Percentiles rank a stretch among this genome's conserved stretches.
Evolutionary conservation across 2,113 vertebrate genomes (phyloP).

Genomic region (Antechinus stuartii): DNA sequence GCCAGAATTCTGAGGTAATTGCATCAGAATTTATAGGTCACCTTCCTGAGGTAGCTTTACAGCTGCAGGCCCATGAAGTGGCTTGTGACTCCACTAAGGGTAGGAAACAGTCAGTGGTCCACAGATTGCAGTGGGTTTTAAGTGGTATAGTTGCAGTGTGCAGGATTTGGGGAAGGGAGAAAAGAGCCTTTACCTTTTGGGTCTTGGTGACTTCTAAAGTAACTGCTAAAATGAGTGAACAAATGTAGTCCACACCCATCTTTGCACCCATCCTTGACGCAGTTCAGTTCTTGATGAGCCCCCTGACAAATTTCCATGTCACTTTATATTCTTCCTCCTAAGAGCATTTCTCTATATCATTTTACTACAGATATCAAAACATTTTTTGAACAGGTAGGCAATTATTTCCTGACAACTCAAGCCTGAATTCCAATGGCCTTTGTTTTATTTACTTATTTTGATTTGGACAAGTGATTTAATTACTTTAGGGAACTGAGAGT

Average conservation of each 20-base stretch:
- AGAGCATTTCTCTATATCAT: not conserved
- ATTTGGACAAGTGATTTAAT: not conserved
- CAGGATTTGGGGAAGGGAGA: not conserved
- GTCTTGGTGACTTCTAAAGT: not conserved
- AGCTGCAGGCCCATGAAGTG: rapidly evolving
- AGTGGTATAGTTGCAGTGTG: not conserved
- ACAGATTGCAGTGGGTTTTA: not conserved
- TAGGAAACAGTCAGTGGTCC: not conserved
- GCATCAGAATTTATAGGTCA: not conserved
- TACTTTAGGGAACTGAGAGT: not conserved
- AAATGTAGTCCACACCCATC: not conserved
- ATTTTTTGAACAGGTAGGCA: not conserved
- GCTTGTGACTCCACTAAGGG: not conserved
- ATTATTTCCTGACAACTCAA: not conserved
- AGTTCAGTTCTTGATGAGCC: not conserved
- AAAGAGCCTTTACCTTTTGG: not conserved
- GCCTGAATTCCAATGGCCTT: not conserved
- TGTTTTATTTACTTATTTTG: not conserved
- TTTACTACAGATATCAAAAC: not conserved
- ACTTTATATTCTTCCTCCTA: not conserved
- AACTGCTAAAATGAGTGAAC: not conserved
- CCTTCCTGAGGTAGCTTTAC: slow-evolving; percentile 1
- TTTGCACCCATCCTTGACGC: not conserved
- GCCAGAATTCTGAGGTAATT: slow-evolving; percentile 15
- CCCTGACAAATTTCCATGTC: not conserved